Base-by-base conservation (phyloP, 2,113 vertebrate genomes). In the Odobenus rosmarus region DNA sequence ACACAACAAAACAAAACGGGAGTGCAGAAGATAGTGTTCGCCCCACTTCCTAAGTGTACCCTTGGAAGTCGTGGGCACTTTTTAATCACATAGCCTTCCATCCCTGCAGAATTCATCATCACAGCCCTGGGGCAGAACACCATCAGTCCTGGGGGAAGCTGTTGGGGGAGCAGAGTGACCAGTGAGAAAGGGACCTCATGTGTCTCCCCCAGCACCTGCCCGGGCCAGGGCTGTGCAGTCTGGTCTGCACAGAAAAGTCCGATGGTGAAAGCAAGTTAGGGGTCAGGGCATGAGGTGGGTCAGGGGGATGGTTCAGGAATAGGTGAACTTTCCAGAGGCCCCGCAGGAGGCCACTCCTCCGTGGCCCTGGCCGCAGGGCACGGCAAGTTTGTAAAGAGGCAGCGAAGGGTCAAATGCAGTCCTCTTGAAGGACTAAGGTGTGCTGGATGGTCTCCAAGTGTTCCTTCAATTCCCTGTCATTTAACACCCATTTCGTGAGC, bases 351-450 rank as follows among this genome's bases (percentile, higher is more conserved):
- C 62, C 13, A 2, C 3, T 49, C 18, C 64, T 64, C 23, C 11
- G 1, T 3, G 26, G 39, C 13, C 1, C 10, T 42, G 76, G 28
- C 80, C 33, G 1, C 1, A 24, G 33, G 51, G 13, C 18, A 21
- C 0, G 0, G 36, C 4, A 9, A 86, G n/a, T 2, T 11, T 19
- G 46, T 31, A 36, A 36, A 31, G 3, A 88, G 42, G 36, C 7
- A 36, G 8, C 1, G 0, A 62, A 16, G 39, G 19, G 46, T 19
- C 42, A 12, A 7, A 7, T 4, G 1, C 5, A 4, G 79, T 33
- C 62, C 51, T 26, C 85, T 61, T 15, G 6, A 23, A 16, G 33
- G 11, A 23, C 8, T 0, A 33, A 36, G 28, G 5, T 2, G 6
- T 0, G 1, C 81, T 7, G 61, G 72, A 3, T 1, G 31, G 2